A percentile compares a stretch with the other conserved stretches of the same genome.
These are phyloP conservation scores for Tinamus guttatus DNA, from an alignment of 2,113 vertebrate genomes.

Conservation along the genomic window DNA sequence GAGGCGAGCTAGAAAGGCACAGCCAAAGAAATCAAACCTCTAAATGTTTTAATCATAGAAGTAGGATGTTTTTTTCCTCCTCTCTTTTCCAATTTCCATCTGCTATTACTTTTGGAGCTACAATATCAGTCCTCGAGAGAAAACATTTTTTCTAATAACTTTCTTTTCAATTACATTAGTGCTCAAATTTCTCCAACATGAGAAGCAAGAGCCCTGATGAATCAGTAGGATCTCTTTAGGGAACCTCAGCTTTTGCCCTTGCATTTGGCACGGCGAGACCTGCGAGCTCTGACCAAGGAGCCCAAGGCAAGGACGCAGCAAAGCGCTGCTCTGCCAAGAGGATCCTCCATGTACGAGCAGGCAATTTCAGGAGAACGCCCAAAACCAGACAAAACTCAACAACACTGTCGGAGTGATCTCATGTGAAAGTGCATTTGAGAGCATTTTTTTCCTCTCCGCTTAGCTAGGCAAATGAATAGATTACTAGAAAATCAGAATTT, in stretches of 20 bases:
- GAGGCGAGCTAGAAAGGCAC: fast-evolving
- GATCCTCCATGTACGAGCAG: neutral
- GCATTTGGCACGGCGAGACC: neutral
- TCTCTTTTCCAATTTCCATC: neutral
- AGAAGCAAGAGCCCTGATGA: neutral
- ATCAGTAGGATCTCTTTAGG: neutral
- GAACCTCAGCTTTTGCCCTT: neutral
- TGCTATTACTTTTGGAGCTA: neutral
- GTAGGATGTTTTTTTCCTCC: fast-evolving
- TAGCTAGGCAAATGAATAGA: neutral
- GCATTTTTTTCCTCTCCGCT: neutral
- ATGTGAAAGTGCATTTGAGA: neutral
- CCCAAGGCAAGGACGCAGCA: neutral
- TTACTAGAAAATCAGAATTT: neutral
- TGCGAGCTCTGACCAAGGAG: neutral
- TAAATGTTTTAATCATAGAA: neutral
- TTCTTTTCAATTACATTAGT: neutral
- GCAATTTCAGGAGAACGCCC: neutral
- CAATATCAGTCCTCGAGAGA: neutral
- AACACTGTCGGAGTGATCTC: neutral
- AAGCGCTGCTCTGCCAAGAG: slow-evolving; percentile 23
- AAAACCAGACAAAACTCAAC: slow-evolving; percentile 5
- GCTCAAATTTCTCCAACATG: neutral
- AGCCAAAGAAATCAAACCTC: neutral
- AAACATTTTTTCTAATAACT: neutral